These are phyloP conservation scores for Leucoraja erinaceus DNA, from an alignment of 2,113 vertebrate genomes.

Conservation along the genomic window DNA sequence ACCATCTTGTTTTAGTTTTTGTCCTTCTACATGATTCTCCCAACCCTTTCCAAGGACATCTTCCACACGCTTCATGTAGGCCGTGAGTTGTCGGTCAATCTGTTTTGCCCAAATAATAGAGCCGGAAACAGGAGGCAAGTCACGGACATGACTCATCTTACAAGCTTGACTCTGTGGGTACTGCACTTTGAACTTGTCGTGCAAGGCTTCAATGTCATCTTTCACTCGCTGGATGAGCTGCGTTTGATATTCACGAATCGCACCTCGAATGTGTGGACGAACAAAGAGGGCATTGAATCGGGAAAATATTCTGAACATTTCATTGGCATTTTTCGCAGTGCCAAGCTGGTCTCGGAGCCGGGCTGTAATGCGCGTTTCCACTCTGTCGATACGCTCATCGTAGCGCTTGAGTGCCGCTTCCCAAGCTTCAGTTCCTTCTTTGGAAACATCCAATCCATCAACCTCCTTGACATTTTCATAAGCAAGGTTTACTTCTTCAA, in stretches of 20 bases:
- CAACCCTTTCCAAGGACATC: constrained; percentile 95
- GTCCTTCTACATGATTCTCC: constrained; percentile 96
- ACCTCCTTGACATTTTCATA: constrained; percentile 98
- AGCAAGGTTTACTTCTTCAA: constrained; percentile 95
- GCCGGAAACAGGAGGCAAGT: constrained; percentile 88
- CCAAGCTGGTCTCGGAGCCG: constrained; percentile 92
- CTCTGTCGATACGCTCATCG: constrained; percentile 89
- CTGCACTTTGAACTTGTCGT: constrained; percentile 98
- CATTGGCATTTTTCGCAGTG: constrained; percentile 95
- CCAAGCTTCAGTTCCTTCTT: constrained; percentile 96
- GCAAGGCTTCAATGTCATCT: constrained; percentile 92
- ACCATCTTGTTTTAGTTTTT: constrained; percentile 96
- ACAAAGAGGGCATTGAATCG: constrained; percentile 96
- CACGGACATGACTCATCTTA: constrained; percentile 96
- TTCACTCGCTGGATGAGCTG: constrained; percentile 96
- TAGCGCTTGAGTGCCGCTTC: constrained; percentile 96
- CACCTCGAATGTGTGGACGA: constrained; percentile 90
- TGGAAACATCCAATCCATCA: constrained; percentile 91
- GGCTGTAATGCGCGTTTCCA: constrained; percentile 94
- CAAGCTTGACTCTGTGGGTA: constrained; percentile 96
- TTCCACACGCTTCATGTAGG: constrained; percentile 97
- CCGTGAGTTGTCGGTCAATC: constrained; percentile 91
- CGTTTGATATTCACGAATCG: constrained; percentile 93
- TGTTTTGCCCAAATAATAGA: constrained; percentile 99
- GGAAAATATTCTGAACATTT: constrained; percentile 98